Conservation (phyloP, 2,888 invertebrate species). For the Nysson spinosus region DNA sequence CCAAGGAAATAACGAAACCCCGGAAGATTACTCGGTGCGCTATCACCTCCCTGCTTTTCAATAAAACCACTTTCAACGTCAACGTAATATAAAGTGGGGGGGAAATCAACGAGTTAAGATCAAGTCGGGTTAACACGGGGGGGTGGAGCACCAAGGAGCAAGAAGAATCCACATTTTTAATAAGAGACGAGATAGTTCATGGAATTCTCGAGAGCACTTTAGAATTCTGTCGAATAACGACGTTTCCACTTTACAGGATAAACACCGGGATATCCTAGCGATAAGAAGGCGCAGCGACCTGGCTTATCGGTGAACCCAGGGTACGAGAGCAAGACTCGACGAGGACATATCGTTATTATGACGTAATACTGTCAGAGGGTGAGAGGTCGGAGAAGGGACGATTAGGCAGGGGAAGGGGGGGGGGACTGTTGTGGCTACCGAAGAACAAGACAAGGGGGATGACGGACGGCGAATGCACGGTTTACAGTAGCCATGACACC, state of each 20-base stretch:
- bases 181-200: too few relatives aligned
- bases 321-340: slow-evolving; percentile 45
- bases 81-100: slow-evolving; percentile 19
- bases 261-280: slow-evolving; percentile 29
- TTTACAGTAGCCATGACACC: slow-evolving; percentile 70
- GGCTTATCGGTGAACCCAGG: slow-evolving; percentile 42
- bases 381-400: slow-evolving; percentile 32
- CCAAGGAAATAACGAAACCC: slow-evolving; percentile 39
- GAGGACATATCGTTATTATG: slow-evolving; percentile 62
- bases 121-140: too few relatives aligned
- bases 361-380: slow-evolving; percentile 58
- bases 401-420: slow-evolving; percentile 34
- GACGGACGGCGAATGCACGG: slow-evolving; percentile 55
- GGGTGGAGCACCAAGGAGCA: neutral
- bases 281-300: slow-evolving; percentile 38
- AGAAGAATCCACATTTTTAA: too few relatives aligned
- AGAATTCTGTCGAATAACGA: slow-evolving; percentile 24
- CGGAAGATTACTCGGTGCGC: slow-evolving; percentile 31
- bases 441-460: slow-evolving; percentile 47
- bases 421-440: slow-evolving; percentile 41
- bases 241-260: too few relatives aligned
- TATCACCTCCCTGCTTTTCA: slow-evolving; percentile 37
- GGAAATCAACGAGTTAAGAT: too few relatives aligned
- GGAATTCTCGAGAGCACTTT: slow-evolving; percentile 17
- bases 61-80: slow-evolving; percentile 33